Evolutionary conservation across 2,113 vertebrate genomes (phyloP).

Genomic region (Mustela nigripes): DNA sequence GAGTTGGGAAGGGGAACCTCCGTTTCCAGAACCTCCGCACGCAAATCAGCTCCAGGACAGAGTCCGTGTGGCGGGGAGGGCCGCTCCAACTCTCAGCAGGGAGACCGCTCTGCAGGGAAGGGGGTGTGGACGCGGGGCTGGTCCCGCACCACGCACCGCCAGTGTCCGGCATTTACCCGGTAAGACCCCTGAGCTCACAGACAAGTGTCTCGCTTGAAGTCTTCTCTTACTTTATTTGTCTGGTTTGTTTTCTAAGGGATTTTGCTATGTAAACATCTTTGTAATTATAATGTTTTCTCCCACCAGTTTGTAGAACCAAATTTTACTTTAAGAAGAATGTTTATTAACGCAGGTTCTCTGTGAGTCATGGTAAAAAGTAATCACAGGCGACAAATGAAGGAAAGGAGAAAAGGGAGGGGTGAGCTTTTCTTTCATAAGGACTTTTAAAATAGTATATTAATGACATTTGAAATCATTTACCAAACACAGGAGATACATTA

Average conservation of each 20-base stretch:
- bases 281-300: not conserved
- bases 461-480: not conserved
- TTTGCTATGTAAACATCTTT: not conserved
- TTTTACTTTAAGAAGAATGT: not conserved
- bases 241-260: not conserved
- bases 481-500: not conserved
- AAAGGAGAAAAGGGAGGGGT: not conserved
- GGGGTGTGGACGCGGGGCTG: fast-evolving
- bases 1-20: no score
- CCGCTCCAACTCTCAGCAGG: fast-evolving
- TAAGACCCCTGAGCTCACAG: fast-evolving
- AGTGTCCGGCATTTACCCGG: fast-evolving
- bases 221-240: not conserved
- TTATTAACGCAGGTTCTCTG: not conserved
- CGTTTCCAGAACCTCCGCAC: not conserved
- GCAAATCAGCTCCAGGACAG: not conserved
- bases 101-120: not conserved
- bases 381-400: not conserved
- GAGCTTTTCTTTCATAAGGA: not conserved
- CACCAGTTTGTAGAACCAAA: not conserved
- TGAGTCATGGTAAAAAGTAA: fast-evolving
- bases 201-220: fast-evolving
- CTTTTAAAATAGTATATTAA: not conserved
- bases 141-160: fast-evolving
- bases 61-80: fast-evolving